Evolutionary conservation across 2,888 invertebrate species (phyloP).

Genomic region (Clepsis dumicolana): DNA sequence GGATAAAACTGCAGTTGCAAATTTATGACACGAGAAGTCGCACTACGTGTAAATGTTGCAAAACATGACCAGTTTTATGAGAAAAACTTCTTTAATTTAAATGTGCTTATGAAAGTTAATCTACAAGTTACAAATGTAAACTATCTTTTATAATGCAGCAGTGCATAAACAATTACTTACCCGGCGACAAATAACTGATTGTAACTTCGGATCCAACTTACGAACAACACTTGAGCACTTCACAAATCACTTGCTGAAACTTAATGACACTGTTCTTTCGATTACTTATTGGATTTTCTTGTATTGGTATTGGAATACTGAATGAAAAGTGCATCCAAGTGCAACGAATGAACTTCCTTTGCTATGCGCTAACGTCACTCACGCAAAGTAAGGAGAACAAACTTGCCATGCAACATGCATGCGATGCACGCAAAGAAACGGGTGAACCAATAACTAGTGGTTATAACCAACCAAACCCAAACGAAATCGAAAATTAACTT

Average conservation of each 20-base stretch:
- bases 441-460: too few relatives aligned
- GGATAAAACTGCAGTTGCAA: conserved; percentile 65
- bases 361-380: conserved; percentile 50
- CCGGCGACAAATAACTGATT: conserved; percentile 73
- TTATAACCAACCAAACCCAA: too few relatives aligned
- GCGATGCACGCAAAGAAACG: conserved; percentile 38
- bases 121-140: conserved; percentile 1
- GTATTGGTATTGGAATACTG: conserved; percentile 34
- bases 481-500: conserved; percentile 31
- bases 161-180: conserved; percentile 62
- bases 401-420: conserved; percentile 40
- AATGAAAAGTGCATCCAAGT: conserved; percentile 55
- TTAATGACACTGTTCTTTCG: conserved; percentile 24
- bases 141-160: conserved; percentile 12
- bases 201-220: conserved; percentile 53
- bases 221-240: conserved; percentile 51
- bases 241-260: conserved; percentile 50
- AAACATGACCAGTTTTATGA: conserved; percentile 28
- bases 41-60: conserved; percentile 38
- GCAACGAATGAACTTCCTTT: conserved; percentile 52
- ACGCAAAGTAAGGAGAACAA: conserved; percentile 44
- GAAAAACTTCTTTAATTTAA: conserved; percentile 8
- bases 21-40: conserved; percentile 53
- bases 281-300: conserved; percentile 31
- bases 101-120: not conserved